Evolutionary conservation across 2,888 invertebrate genomes (phyloP).

Genomic region (Panorpa germanica): DNA sequence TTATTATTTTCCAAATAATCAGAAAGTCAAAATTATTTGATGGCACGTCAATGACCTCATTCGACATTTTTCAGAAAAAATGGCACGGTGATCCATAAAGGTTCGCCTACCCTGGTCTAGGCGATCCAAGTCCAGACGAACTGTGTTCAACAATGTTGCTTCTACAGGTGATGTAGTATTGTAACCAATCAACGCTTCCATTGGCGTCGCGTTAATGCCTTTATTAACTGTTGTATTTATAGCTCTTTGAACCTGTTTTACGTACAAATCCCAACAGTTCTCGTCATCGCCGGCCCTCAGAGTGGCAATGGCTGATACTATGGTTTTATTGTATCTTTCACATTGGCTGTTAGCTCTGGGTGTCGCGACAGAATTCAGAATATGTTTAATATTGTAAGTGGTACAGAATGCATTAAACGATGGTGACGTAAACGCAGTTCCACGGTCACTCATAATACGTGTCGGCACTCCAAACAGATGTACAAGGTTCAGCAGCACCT

Average conservation of each 20-base stretch:
- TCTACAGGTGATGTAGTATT: conserved; percentile 9
- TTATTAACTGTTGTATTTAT: conserved; percentile 14
- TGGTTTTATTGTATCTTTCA: conserved; percentile 14
- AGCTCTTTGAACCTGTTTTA: conserved; percentile 12
- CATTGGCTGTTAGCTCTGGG: conserved; percentile 16
- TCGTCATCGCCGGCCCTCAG: conserved; percentile 12
- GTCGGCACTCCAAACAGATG: conserved; percentile 16
- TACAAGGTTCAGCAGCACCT: conserved; percentile 15
- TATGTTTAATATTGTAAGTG: conserved; percentile 11
- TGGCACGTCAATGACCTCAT: no score
- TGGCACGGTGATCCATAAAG: no score
- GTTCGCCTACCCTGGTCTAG: conserved; percentile 5
- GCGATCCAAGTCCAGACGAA: conserved; percentile 3
- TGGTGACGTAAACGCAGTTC: conserved; percentile 19
- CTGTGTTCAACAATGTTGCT: conserved; percentile 7
- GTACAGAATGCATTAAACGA: conserved; percentile 18
- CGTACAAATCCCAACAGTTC: conserved; percentile 14
- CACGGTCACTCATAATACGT: conserved; percentile 19
- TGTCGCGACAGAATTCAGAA: conserved; percentile 15
- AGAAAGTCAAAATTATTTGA: no score
- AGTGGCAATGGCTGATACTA: conserved; percentile 12
- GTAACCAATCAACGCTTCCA: conserved; percentile 12
- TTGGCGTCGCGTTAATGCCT: conserved; percentile 12
- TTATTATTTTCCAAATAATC: no score
- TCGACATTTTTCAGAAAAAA: no score